Conservation (phyloP, 2,113 vertebrate genomes). For the Mastomys coucha region DNA sequence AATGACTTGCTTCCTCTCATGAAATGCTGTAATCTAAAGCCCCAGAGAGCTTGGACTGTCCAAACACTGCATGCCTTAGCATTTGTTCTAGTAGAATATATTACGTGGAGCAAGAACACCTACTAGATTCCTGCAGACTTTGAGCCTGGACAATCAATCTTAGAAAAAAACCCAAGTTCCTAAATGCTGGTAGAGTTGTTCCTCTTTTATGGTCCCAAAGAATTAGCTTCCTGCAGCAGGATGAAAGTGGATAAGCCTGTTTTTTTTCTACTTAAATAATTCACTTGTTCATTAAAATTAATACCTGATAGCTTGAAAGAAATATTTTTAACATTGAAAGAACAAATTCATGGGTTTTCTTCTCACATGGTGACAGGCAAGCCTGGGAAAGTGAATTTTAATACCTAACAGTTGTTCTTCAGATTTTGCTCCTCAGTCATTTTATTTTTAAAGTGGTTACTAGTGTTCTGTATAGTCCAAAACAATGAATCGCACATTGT, state of each 20-base stretch:
- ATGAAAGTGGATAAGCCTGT: not conserved
- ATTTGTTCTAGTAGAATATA: slow-evolving; percentile 34
- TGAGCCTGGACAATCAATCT: not conserved
- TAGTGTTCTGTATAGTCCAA: not conserved
- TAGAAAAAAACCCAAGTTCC: not conserved
- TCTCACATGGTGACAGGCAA: slow-evolving; percentile 8
- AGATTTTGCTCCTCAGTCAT: not conserved
- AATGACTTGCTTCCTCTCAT: not conserved
- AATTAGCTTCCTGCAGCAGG: slow-evolving; percentile 11
- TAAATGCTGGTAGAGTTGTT: not conserved
- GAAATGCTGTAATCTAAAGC: slow-evolving; percentile 49
- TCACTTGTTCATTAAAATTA: slow-evolving; percentile 4
- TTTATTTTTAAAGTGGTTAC: not conserved
- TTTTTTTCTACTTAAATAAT: not conserved
- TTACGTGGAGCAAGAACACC: not conserved
- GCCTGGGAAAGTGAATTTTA: slow-evolving; percentile 23
- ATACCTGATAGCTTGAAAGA: not conserved
- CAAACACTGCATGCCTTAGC: slow-evolving; percentile 48
- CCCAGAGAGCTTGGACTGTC: slow-evolving; percentile 34
- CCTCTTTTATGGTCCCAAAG: slow-evolving; percentile 33
- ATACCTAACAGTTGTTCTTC: not conserved
- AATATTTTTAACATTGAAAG: slow-evolving; percentile 48
- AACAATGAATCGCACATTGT: not conserved
- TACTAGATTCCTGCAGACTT: slow-evolving; percentile 10
- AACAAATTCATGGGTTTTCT: slow-evolving; percentile 46